These are phyloP conservation scores for Crioceris asparagi DNA, from an alignment of 2,888 invertebrate genomes.

Conservation along the genomic window DNA sequence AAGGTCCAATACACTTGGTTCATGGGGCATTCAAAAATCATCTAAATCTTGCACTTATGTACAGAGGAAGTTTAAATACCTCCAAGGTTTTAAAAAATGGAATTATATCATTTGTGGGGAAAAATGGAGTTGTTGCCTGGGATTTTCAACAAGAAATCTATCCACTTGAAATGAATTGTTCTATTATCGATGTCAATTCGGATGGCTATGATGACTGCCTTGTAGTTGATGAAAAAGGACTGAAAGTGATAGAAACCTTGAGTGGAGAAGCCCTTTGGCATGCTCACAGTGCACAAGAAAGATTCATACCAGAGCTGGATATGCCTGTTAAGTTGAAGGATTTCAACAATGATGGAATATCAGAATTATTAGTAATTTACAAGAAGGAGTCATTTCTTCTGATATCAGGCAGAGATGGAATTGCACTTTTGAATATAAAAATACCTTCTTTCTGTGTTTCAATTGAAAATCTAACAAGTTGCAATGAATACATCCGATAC, in stretches of 20 bases:
- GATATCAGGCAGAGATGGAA: constrained; percentile 60
- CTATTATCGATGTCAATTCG: constrained; percentile 58
- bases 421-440: constrained; percentile 49
- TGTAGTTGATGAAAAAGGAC: constrained; percentile 59
- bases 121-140: constrained; percentile 64
- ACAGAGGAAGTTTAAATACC: constrained; percentile 56
- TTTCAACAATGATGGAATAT: constrained; percentile 57
- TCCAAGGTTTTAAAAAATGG: constrained; percentile 40
- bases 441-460: constrained; percentile 14
- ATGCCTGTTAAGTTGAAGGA: constrained; percentile 65
- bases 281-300: constrained; percentile 45
- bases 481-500: constrained; percentile 11
- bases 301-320: constrained; percentile 48
- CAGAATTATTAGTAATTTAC: constrained; percentile 52
- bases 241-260: constrained; percentile 49
- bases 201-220: constrained; percentile 66
- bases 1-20: constrained; percentile 59
- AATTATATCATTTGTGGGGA: constrained; percentile 20
- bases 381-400: constrained; percentile 47
- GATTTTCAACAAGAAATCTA: constrained; percentile 56
- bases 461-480: constrained; percentile 12
- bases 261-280: constrained; percentile 50
- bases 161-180: constrained; percentile 64
- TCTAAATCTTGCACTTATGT: constrained; percentile 62
- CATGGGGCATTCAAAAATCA: constrained; percentile 52